Evolutionary conservation across 1,140 invertebrate species (phyloP), one percentile per base, ranked within the genome.

Genomic region (Drosophila takahashii): DNA sequence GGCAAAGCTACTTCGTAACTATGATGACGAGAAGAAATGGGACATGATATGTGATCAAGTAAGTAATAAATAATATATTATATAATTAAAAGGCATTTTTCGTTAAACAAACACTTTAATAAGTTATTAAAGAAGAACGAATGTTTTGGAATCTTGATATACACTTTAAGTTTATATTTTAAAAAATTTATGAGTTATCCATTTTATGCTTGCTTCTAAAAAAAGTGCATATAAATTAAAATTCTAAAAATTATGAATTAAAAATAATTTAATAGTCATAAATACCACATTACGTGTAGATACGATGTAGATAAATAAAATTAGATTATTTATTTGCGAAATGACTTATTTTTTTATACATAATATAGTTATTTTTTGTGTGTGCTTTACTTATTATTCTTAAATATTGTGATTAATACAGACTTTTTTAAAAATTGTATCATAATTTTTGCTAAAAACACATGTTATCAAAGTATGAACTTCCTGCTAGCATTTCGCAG

Each of bases 41-140:
- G 98, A 99, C 92, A 97, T 99, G 92, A 98, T 99, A 93, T 99
- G 98, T 94, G 99, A 99, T 95, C 98, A 99, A 95, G 97, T 97
- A 92, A 94, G 93, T 90, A 42, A 32, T 15, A 1, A 1, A 69
- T 22, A 2, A 3, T 10, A 1, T 4, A 18, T 22, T 22, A 22
- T 18, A 10, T 10, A 18, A 2, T 18, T 6, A 29, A 29, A 29
- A 29, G 4, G 27, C 5, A 7, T 29, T 29, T 6, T 29, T 6
- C 6, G 4, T 29, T 29, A 29, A 29, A n/a, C n/a, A 22, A 22
- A 22, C 22, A 29, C 6, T 29, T 29, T 29, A 7, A 6, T 29
- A 6, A 29, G 6, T 29, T 7, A 6, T 29, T 29, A 0, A 7
- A 7, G 27, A 6, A 29, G 29, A 32, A 32, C 0, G 7, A 7